Base-by-base conservation (phyloP, 2,113 vertebrate genomes). In the Cynopterus brachyotis region DNA sequence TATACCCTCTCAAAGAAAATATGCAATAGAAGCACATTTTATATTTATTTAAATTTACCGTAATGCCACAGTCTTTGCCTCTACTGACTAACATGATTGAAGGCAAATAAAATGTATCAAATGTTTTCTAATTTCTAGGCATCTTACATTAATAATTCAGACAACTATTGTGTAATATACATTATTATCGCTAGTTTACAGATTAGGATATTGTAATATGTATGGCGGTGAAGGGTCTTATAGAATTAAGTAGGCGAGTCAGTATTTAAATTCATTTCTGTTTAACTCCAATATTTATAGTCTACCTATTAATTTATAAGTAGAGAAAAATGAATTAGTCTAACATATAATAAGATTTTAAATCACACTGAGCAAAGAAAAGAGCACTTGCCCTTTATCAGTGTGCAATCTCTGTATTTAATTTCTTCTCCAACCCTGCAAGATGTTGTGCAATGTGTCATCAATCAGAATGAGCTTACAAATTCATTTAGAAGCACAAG, bases 401-500 rank as follows among this genome's bases (percentile, higher is more conserved):
- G 17, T 40, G 22, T 70, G 24, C 13, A 73, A 47, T 91, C 94
- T 93, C n/a, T 37, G 76, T 82, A 50, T 57, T 93, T 92, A 93
- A 82, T 75, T 92, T 96, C 37, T 86, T 83, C 50, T 83, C 53
- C 32, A 69, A 20, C 9, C 26, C 70, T 35, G 4, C 26, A 84
- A 92, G 50, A 35, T 80, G 45, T 79, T 85, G 30, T 17, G 11
- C 53, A 73, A 47, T 53, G 53, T 94, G n/a, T 64, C 69, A 83
- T 92, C 79, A 53, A 60, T 96, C 80, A 87, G 5, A 53, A 84
- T 37, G 87, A 87, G 53, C 32, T 92, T 90, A 70, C 70, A 91
- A 24, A 96, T 92, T 92, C 64, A 87, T 89, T 96, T 80, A 87
- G 90, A 97, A 97, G 37, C 35, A 66, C 24, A 60, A 37, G 40